These are phyloP conservation scores for Anthophora plumipes DNA, from an alignment of 2,888 invertebrate species.

Conservation along the genomic window DNA sequence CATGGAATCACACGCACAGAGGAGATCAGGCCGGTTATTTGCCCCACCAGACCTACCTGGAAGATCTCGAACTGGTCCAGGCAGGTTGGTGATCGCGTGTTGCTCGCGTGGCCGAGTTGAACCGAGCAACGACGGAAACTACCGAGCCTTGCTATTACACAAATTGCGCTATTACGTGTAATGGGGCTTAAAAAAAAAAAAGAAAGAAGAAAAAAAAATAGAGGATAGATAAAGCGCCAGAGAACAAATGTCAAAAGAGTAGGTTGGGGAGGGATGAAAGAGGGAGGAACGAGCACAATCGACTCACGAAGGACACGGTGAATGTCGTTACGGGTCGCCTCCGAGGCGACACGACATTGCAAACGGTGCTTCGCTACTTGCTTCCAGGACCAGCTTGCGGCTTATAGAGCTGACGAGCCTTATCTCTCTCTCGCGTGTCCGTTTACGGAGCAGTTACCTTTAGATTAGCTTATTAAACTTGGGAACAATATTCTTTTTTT, in stretches of 20 bases:
- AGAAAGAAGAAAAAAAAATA: conserved; percentile 67
- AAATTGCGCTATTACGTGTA: conserved; percentile 82
- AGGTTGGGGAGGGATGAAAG: neutral
- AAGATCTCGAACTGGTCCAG: conserved; percentile 69
- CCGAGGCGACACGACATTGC: conserved; percentile 7
- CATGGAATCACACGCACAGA: conserved; percentile 60
- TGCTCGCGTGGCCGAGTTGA: conserved; percentile 83
- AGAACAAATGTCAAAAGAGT: conserved; percentile 18
- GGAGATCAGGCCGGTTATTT: conserved; percentile 49
- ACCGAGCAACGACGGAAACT: conserved; percentile 76
- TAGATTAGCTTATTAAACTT: conserved; percentile 41
- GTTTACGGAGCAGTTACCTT: neutral
- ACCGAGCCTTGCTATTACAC: conserved; percentile 80
- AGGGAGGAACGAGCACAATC: conserved; percentile 2
- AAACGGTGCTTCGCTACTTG: neutral
- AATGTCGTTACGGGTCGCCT: conserved; percentile 20
- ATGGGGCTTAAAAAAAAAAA: conserved; percentile 75
- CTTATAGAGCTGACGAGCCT: conserved; percentile 10
- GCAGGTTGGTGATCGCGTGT: conserved; percentile 81
- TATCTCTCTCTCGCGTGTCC: conserved; percentile 32
- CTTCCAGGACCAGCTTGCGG: neutral
- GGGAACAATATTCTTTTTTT: neutral
- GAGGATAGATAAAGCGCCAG: conserved; percentile 45
- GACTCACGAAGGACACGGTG: neutral
- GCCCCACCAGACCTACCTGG: conserved; percentile 59